These are phyloP conservation scores for Dasyurus viverrinus DNA, from an alignment of 2,113 vertebrate genomes.

Conservation along the genomic window DNA sequence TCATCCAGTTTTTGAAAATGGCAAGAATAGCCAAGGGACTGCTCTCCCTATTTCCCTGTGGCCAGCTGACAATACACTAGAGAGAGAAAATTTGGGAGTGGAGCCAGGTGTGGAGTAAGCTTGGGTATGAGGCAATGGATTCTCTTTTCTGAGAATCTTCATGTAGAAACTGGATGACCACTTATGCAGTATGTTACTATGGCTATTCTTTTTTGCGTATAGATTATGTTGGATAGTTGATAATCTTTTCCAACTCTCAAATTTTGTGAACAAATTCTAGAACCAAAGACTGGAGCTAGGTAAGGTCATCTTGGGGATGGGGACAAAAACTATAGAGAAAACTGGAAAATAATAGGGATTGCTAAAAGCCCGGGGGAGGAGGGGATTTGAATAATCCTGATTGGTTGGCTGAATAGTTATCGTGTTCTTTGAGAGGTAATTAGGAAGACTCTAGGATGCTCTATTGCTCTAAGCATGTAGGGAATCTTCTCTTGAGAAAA, in stretches of 20 bases:
- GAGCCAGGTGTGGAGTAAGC: background rate
- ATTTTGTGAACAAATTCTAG: background rate
- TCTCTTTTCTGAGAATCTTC: background rate
- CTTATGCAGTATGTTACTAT: background rate
- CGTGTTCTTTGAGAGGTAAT: background rate
- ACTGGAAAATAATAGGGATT: background rate
- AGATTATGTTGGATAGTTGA: background rate
- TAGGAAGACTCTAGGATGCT: background rate
- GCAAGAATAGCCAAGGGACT: background rate
- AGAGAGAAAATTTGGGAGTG: background rate
- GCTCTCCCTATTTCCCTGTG: background rate
- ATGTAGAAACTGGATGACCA: background rate
- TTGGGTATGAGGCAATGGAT: background rate
- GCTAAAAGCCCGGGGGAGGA: background rate
- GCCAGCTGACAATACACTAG: background rate
- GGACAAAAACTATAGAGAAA: background rate
- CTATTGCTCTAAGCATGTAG: background rate
- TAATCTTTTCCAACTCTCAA: background rate
- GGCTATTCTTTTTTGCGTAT: background rate
- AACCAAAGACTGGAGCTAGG: background rate
- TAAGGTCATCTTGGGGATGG: background rate
- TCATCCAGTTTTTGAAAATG: conserved; percentile 54
- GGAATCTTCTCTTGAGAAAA: background rate
- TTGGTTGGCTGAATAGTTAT: background rate
- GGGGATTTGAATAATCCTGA: background rate